Conservation (phyloP, 2,797 vertebrate species). For the Peromyscus attwateri region DNA sequence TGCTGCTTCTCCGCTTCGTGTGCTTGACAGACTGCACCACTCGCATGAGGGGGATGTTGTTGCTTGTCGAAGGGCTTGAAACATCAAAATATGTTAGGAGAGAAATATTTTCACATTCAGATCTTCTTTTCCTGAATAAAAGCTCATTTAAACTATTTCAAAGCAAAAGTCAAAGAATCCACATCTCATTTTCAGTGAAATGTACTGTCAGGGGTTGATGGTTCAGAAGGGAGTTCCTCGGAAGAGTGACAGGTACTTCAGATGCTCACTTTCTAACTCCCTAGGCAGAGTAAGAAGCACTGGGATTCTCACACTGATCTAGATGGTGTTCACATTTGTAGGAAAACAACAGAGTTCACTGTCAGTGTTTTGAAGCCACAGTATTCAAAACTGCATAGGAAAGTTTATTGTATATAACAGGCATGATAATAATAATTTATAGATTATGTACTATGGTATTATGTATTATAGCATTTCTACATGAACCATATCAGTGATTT, state of each 20-base stretch:
- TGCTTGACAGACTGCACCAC: slow-evolving; percentile 98
- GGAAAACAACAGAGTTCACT: background rate
- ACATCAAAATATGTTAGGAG: slow-evolving; percentile 82
- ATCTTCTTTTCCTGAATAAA: slow-evolving; percentile 55
- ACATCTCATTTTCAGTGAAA: slow-evolving; percentile 31
- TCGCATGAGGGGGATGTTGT: slow-evolving; percentile 99
- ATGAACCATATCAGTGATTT: background rate
- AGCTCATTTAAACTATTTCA: slow-evolving; percentile 61
- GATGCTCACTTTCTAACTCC: background rate
- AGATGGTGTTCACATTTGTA: background rate
- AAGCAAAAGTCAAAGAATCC: slow-evolving; percentile 62
- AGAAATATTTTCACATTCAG: slow-evolving; percentile 67
- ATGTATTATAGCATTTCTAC: background rate
- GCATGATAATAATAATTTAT: background rate
- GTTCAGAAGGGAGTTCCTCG: background rate
- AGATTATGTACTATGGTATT: background rate
- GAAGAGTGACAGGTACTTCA: background rate
- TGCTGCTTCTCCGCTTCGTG: slow-evolving; percentile 97
- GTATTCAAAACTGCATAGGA: background rate
- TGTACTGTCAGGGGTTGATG: background rate
- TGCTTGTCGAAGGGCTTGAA: slow-evolving; percentile 97
- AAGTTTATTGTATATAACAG: background rate
- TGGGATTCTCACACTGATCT: background rate
- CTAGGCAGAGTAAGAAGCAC: background rate
- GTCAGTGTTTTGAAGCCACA: background rate